Evolutionary conservation across 2,888 invertebrate species (phyloP).

Genomic region (Metallyticus violacea): DNA sequence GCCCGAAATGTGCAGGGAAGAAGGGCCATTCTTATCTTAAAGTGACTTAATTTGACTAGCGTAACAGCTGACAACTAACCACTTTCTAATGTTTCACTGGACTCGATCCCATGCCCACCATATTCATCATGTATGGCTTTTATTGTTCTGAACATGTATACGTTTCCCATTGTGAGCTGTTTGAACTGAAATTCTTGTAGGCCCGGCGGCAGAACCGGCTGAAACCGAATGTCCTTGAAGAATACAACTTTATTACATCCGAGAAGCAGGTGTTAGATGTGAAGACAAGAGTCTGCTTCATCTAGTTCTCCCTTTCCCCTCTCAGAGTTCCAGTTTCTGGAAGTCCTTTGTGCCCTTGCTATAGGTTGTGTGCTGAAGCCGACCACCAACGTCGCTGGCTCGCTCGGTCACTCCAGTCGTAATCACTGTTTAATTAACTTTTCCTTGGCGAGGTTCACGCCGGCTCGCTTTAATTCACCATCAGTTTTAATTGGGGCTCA

Average conservation of each 20-base stretch:
- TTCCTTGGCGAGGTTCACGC: neutral
- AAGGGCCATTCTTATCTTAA: too few relatives aligned
- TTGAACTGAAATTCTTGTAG: too few relatives aligned
- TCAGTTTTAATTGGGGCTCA: neutral
- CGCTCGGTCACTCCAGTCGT: neutral
- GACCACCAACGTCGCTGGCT: neutral
- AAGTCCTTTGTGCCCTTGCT: neutral
- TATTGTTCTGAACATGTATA: too few relatives aligned
- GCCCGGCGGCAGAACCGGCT: too few relatives aligned
- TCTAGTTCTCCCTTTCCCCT: neutral
- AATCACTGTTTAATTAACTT: neutral
- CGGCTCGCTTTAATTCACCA: neutral
- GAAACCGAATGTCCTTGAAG: neutral
- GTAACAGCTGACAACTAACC: too few relatives aligned
- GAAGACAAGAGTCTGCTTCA: neutral
- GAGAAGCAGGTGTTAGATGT: neutral
- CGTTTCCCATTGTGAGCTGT: too few relatives aligned
- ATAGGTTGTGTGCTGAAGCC: neutral
- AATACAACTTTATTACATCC: neutral
- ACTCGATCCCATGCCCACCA: too few relatives aligned
- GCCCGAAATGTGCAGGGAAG: too few relatives aligned
- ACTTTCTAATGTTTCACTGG: too few relatives aligned
- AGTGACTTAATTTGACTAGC: too few relatives aligned
- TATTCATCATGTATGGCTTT: too few relatives aligned
- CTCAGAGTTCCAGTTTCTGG: too few relatives aligned